These are phyloP conservation scores for Agonopterix heracliana DNA, from an alignment of 2,888 invertebrate genomes.

Conservation along the genomic window DNA sequence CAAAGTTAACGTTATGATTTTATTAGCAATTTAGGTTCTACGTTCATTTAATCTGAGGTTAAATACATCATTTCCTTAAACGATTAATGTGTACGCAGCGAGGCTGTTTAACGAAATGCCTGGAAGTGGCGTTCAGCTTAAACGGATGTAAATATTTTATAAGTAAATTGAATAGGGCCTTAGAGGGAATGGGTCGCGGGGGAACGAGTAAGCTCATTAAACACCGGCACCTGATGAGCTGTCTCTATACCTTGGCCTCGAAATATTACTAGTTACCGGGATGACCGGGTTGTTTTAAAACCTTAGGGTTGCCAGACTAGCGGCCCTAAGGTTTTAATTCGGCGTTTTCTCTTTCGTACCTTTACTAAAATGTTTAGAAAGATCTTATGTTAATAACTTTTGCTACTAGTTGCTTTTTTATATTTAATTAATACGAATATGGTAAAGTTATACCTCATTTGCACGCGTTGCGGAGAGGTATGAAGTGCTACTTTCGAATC, in stretches of 20 bases:
- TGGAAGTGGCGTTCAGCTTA: conserved; percentile 31
- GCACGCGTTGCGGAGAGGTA: too few species aligned
- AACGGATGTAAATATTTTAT: conserved; percentile 44
- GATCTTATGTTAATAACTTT: too few species aligned
- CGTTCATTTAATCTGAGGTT: conserved; percentile 4
- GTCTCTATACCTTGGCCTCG: conserved; percentile 12
- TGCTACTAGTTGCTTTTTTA: too few species aligned
- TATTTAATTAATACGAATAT: too few species aligned
- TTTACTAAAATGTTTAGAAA: too few species aligned
- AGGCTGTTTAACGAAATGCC: conserved; percentile 16
- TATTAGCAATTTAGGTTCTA: too few species aligned
- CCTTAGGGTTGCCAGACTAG: too few species aligned
- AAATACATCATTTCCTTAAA: conserved; percentile 28
- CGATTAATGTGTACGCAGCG: neutral
- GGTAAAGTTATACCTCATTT: too few species aligned
- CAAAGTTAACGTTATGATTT: too few species aligned
- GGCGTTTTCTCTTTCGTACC: too few species aligned
- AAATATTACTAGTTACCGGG: conserved; percentile 1
- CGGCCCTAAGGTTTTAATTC: too few species aligned
- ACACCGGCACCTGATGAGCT: conserved; percentile 16
- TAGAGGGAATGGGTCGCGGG: conserved; percentile 8
- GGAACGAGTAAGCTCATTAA: conserved; percentile 2
- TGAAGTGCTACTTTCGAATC: too few species aligned
- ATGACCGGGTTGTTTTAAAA: neutral
- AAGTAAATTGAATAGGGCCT: conserved; percentile 35